Conservation (phyloP, 2,888 invertebrate genomes). For the Endotricha flammealis region DNA sequence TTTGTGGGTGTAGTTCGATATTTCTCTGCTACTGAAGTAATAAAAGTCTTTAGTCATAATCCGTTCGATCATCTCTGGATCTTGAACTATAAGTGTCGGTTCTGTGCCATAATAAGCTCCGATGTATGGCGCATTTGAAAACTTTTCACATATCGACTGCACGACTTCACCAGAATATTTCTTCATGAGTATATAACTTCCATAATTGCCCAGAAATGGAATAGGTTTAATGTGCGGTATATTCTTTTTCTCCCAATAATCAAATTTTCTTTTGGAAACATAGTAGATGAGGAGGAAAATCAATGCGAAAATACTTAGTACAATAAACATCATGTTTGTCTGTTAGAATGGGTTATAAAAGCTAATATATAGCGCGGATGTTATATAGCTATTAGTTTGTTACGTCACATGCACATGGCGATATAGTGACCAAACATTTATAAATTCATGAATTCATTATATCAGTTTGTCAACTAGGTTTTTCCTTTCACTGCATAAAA, state of each 20-base stretch:
- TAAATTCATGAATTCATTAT: too few relatives aligned
- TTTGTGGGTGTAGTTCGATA: constrained; percentile 27
- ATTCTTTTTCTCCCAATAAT: constrained; percentile 40
- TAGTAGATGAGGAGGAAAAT: not conserved
- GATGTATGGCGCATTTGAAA: constrained; percentile 36
- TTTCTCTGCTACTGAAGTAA: constrained; percentile 42
- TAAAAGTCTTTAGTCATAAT: constrained; percentile 43
- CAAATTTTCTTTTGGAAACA: constrained; percentile 8
- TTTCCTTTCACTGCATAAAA: too few relatives aligned
- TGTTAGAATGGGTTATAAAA: not conserved
- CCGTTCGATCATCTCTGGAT: constrained; percentile 39
- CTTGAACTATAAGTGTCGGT: constrained; percentile 39
- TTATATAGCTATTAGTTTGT: too few relatives aligned
- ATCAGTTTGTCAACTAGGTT: too few relatives aligned
- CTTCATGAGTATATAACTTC: constrained; percentile 30
- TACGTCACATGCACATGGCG: too few relatives aligned
- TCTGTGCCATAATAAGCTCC: constrained; percentile 50
- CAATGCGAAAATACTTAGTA: not conserved
- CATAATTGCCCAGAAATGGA: constrained; percentile 42
- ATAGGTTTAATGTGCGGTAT: constrained; percentile 33
- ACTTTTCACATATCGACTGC: constrained; percentile 33
- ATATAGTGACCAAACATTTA: too few relatives aligned
- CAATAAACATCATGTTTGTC: not conserved
- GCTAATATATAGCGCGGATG: not conserved
- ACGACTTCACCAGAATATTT: constrained; percentile 23